Conservation (phyloP, 2,888 invertebrate genomes). For the Busseola fusca region DNA sequence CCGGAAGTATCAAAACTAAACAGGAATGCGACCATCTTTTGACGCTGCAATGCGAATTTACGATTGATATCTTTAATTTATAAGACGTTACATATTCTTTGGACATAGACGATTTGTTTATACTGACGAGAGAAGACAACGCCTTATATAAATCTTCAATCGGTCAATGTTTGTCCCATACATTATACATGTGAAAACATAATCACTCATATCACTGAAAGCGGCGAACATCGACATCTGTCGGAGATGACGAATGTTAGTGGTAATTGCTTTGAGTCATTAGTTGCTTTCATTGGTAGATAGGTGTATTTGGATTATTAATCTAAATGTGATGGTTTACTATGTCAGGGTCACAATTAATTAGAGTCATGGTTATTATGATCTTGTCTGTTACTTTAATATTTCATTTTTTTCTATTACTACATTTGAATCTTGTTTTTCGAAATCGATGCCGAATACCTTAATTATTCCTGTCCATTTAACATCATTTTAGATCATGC, state of each 20-base stretch:
- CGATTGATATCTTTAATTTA: background rate
- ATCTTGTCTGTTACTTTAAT: background rate
- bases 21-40: background rate
- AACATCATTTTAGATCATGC: background rate
- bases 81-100: background rate
- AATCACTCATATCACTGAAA: slow-evolving; percentile 42
- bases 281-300: slow-evolving; percentile 24
- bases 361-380: background rate
- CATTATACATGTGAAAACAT: slow-evolving; percentile 51
- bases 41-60: background rate
- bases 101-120: background rate
- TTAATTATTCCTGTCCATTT: background rate
- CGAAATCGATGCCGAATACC: background rate
- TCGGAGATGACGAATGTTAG: slow-evolving; percentile 40
- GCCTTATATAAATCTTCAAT: slow-evolving; percentile 20
- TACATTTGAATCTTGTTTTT: background rate
- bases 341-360: background rate
- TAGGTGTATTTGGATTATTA: slow-evolving; percentile 3
- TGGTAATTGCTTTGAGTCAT: slow-evolving; percentile 40
- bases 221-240: slow-evolving; percentile 38
- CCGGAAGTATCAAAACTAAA: background rate
- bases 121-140: background rate
- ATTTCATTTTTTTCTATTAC: background rate
- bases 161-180: slow-evolving; percentile 41
- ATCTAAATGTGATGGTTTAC: background rate